Conservation (phyloP, 1,140 invertebrate species). For the Zophobas atratus region DNA sequence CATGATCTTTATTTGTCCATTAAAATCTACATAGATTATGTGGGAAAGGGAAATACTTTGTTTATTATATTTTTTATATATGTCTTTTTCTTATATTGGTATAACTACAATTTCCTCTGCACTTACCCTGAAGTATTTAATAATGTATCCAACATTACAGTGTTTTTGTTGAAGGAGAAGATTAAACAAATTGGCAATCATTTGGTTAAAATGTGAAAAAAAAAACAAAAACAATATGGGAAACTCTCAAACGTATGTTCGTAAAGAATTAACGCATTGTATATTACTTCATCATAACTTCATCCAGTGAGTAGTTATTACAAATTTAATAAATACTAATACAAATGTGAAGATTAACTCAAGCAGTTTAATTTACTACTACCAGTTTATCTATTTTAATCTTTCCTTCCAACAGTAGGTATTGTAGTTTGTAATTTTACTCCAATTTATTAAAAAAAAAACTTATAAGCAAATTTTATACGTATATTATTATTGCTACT, state of each 20-base stretch:
- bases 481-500: no score
- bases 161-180: not conserved
- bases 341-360: no score
- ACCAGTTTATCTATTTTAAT: no score
- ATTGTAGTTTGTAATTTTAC: no score
- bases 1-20: not conserved
- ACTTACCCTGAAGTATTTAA: not conserved
- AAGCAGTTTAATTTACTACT: no score
- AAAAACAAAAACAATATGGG: not conserved
- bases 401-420: no score
- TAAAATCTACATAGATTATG: slow-evolving; percentile 6
- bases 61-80: not conserved
- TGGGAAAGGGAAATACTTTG: not conserved
- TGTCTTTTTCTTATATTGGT: not conserved
- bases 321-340: no score
- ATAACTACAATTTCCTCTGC: not conserved
- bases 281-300: not conserved
- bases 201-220: not conserved
- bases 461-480: no score
- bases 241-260: not conserved
- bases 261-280: slow-evolving; percentile 4
- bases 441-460: no score
- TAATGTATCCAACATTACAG: not conserved
- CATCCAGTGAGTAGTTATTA: not conserved
- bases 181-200: not conserved